These are phyloP conservation scores for Bradypus variegatus DNA, from an alignment of 2,797 vertebrate species.

Conservation along the genomic window DNA sequence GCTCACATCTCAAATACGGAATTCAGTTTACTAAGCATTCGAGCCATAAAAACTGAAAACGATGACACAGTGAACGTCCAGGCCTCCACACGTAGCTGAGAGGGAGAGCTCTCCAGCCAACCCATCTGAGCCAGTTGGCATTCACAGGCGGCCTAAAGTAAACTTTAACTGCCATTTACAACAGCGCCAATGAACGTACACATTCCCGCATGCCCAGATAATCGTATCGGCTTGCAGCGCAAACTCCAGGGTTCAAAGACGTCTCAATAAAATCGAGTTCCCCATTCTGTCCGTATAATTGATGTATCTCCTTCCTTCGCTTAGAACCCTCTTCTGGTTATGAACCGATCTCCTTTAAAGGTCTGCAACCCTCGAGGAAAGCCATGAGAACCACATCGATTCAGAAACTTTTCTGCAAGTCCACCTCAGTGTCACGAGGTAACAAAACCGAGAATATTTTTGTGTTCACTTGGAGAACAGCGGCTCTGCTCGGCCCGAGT, in stretches of 20 bases:
- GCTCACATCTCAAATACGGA: background rate
- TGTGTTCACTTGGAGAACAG: background rate
- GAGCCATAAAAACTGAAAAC: background rate
- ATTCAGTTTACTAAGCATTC: background rate
- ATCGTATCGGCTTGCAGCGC: constrained; percentile 30
- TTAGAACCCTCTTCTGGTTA: background rate
- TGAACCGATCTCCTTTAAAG: background rate
- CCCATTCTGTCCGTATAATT: background rate
- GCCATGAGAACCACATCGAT: background rate
- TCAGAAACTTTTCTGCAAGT: background rate
- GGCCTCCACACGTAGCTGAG: background rate
- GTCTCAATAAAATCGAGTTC: constrained; percentile 39
- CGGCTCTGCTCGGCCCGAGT: background rate
- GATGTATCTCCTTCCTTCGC: background rate
- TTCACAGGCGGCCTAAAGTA: constrained; percentile 2
- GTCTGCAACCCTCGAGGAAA: background rate
- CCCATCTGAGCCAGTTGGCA: background rate
- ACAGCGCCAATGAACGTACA: background rate
- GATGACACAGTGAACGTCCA: background rate
- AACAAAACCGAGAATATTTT: background rate
- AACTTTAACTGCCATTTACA: constrained; percentile 52
- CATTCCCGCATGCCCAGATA: constrained; percentile 21
- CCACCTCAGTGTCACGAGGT: background rate
- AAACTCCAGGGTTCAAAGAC: constrained; percentile 38
- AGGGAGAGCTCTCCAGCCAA: background rate